Conservation (phyloP, 2,797 vertebrate species). For the Sebastes diaconus region DNA sequence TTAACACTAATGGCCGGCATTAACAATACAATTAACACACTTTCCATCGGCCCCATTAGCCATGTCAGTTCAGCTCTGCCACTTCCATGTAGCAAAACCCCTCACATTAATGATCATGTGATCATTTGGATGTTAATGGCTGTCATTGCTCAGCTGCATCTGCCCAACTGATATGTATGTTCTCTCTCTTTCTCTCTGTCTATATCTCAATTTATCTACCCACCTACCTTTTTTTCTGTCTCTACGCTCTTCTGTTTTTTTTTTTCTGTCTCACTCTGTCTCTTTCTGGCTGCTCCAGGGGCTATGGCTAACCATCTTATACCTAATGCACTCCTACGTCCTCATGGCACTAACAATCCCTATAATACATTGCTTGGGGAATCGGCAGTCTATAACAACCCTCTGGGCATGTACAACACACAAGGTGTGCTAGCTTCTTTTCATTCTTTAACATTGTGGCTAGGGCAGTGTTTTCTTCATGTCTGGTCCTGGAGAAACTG, state of each 20-base stretch:
- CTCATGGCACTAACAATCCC: constrained; percentile 99
- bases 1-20: constrained; percentile 41
- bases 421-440: constrained; percentile 97
- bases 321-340: constrained; percentile 99
- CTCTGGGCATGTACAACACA: constrained; percentile 99
- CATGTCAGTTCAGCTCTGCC: constrained; percentile 60
- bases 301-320: constrained; percentile 99
- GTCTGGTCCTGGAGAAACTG: constrained; percentile 31
- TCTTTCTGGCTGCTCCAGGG: constrained; percentile 94
- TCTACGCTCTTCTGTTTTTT: constrained; percentile 19
- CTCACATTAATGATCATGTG: constrained; percentile 72
- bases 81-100: constrained; percentile 51
- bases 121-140: constrained; percentile 85
- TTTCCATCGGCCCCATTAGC: constrained; percentile 65
- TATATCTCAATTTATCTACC: constrained; percentile 57
- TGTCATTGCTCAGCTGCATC: constrained; percentile 89
- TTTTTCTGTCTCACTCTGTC: constrained; percentile 55
- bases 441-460: constrained; percentile 80
- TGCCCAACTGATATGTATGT: constrained; percentile 90
- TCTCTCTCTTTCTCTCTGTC: constrained; percentile 57
- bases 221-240: constrained; percentile 44
- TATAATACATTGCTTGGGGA: constrained; percentile 99
- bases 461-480: constrained; percentile 63
- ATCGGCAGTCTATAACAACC: constrained; percentile 99
- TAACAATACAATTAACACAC: constrained; percentile 49